Evolutionary conservation across 2,113 vertebrate genomes (phyloP).

Genomic region (Eulemur rufifrons): DNA sequence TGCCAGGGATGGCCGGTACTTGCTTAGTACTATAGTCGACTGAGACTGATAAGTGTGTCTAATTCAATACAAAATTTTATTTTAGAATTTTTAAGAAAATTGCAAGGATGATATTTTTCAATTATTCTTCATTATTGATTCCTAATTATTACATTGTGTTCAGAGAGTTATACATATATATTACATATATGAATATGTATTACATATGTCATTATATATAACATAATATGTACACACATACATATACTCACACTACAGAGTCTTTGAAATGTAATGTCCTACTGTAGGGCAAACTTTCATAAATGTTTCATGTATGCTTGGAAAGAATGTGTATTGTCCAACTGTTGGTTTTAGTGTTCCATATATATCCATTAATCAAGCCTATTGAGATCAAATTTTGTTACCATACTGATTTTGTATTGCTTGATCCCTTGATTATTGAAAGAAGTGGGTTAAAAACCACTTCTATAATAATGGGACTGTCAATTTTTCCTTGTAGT

Average conservation of each 20-base stretch:
- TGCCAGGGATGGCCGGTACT: background rate
- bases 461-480: background rate
- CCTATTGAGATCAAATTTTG: background rate
- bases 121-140: background rate
- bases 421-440: background rate
- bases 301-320: background rate
- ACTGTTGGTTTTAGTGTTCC: background rate
- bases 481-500: background rate
- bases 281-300: background rate
- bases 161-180: background rate
- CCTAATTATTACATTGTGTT: slow-evolving; percentile 15
- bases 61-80: background rate
- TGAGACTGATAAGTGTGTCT: background rate
- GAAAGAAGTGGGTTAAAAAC: background rate
- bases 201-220: too few species aligned
- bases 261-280: background rate
- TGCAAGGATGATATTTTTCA: background rate
- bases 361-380: background rate
- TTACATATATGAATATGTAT: background rate
- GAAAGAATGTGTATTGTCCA: background rate
- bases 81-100: background rate
- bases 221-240: background rate
- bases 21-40: background rate
- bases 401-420: background rate
- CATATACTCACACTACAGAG: background rate